Evolutionary conservation across 2,113 vertebrate species (phyloP).

Genomic region (Phalacrocorax carbo): DNA sequence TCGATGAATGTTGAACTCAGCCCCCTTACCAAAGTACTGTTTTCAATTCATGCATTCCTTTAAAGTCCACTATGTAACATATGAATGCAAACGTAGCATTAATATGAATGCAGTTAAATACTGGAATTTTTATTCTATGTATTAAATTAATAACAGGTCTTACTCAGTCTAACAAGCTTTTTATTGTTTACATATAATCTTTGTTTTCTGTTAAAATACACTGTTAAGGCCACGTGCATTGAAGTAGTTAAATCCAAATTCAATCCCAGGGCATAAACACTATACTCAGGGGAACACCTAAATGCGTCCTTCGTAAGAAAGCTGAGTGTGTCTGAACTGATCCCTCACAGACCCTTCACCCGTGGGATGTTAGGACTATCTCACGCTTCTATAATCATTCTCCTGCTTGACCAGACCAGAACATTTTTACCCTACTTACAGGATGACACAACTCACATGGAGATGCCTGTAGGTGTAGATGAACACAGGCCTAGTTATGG

Average conservation of each 20-base stretch:
- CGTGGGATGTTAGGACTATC: background rate
- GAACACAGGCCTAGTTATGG: background rate
- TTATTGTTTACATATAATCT: background rate
- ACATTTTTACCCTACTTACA: background rate
- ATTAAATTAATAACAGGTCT: constrained; percentile 6
- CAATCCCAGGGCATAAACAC: background rate
- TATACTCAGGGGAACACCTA: background rate
- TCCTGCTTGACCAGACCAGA: background rate
- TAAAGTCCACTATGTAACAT: background rate
- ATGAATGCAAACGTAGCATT: background rate
- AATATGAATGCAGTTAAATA: constrained; percentile 18
- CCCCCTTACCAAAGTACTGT: background rate
- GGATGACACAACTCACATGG: background rate
- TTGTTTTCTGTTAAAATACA: background rate
- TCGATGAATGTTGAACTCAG: background rate
- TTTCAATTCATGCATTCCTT: background rate
- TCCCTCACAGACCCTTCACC: background rate
- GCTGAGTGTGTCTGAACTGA: background rate
- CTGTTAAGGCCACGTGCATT: background rate
- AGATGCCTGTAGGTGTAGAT: background rate
- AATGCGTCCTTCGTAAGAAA: background rate
- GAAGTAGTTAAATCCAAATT: background rate
- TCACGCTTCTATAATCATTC: background rate
- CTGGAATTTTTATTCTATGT: background rate
- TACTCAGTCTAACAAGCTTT: background rate